These are phyloP conservation scores for Morphnarchus princeps DNA, from an alignment of 2,113 vertebrate genomes.

Conservation along the genomic window DNA sequence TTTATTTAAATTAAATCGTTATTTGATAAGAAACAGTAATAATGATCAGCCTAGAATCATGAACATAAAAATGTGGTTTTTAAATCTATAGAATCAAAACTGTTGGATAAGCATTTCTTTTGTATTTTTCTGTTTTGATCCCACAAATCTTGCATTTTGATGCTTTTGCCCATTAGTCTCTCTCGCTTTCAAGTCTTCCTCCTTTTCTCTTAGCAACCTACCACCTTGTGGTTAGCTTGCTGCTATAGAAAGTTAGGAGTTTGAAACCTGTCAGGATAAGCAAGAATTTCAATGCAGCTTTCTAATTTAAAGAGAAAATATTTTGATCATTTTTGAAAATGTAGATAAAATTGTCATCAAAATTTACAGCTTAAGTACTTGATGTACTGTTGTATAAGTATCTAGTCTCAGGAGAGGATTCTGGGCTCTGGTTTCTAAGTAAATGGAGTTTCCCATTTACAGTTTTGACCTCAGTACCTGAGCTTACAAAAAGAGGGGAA, in stretches of 20 bases:
- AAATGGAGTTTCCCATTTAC: background rate
- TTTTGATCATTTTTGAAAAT: background rate
- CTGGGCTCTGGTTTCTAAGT: background rate
- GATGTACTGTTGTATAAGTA: background rate
- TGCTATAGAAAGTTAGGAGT: background rate
- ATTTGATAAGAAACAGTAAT: background rate
- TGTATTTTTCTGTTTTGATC: background rate
- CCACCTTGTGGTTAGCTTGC: background rate
- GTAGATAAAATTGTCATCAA: background rate
- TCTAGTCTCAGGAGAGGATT: background rate
- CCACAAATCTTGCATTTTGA: background rate
- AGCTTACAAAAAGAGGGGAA: background rate
- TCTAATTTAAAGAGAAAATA: background rate
- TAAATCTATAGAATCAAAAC: background rate
- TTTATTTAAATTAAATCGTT: background rate
- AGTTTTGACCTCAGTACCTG: background rate
- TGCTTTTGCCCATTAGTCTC: background rate
- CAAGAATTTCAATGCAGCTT: background rate
- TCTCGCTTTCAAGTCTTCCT: background rate
- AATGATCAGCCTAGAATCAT: background rate
- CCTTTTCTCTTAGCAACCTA: background rate
- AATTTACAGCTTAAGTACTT: background rate
- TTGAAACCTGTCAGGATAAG: background rate
- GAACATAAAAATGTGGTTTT: background rate
- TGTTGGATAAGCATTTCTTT: background rate